Conservation (phyloP, 2,113 vertebrate species). For the Butorides virescens region DNA sequence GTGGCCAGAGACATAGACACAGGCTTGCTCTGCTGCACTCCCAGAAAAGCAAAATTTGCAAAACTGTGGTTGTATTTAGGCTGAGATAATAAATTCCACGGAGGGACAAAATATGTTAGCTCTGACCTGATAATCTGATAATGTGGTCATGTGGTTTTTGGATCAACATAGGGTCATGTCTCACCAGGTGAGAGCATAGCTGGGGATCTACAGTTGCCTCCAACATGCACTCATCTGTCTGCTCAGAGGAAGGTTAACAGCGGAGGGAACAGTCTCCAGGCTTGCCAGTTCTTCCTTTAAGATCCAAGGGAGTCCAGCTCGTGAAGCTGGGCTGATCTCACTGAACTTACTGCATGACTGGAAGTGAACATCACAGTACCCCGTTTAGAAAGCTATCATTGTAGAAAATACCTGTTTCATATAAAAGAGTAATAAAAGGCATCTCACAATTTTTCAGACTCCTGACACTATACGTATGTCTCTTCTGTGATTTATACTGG, state of each 20-base stretch:
- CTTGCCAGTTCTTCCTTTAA: background rate
- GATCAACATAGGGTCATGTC: background rate
- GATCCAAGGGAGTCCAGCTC: background rate
- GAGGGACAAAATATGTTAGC: background rate
- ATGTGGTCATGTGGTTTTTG: accelerated
- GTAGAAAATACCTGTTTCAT: background rate
- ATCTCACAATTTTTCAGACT: background rate
- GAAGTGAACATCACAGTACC: background rate
- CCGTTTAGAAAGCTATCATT: background rate
- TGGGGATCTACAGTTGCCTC: background rate
- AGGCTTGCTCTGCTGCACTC: background rate
- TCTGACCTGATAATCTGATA: background rate
- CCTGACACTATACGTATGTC: background rate
- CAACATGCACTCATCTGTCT: background rate
- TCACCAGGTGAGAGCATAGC: background rate
- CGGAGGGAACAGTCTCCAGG: background rate
- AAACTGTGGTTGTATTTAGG: background rate
- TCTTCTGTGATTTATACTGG: background rate
- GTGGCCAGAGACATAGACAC: background rate
- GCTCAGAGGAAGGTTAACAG: background rate
- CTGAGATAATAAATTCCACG: background rate
- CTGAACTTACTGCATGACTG: background rate
- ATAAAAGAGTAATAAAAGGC: background rate
- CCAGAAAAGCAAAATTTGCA: background rate
- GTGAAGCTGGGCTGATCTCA: background rate